Conservation (phyloP, 2,113 vertebrate species). For the Larimichthys polyactis region DNA sequence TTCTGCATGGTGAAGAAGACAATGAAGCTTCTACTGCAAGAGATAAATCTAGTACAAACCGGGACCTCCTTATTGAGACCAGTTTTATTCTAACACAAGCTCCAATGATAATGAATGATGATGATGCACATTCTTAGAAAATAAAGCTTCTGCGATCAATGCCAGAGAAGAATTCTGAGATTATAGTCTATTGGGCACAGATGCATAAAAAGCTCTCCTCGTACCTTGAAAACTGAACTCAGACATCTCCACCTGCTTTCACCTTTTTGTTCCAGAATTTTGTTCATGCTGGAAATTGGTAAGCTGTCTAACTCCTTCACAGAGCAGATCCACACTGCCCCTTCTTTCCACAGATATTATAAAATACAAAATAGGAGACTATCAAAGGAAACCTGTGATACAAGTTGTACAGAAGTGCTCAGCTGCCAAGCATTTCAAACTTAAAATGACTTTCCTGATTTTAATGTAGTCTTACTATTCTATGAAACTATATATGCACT, state of each 20-base stretch:
- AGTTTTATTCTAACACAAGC: neutral
- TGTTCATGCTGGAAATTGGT: neutral
- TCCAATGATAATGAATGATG: neutral
- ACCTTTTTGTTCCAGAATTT: neutral
- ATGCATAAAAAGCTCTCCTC: neutral
- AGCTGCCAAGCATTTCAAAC: too few relatives aligned
- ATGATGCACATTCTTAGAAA: neutral
- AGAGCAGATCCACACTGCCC: neutral
- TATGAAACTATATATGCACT: too few relatives aligned
- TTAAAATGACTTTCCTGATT: too few relatives aligned
- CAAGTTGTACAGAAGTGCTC: too few relatives aligned
- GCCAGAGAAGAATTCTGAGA: neutral
- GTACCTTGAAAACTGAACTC: neutral
- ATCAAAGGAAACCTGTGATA: too few relatives aligned
- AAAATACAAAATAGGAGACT: neutral
- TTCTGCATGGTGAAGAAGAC: constrained; percentile 2
- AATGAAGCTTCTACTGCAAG: neutral
- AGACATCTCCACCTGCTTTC: neutral
- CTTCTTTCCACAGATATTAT: neutral
- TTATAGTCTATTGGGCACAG: neutral
- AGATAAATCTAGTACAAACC: neutral
- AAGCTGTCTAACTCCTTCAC: neutral
- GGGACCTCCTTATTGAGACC: neutral
- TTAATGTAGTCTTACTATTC: too few relatives aligned
- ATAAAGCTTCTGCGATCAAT: neutral